phyloP scores from a whole-genome alignment of 2,888 invertebrate genomes.

The Busseola fusca region DNA sequence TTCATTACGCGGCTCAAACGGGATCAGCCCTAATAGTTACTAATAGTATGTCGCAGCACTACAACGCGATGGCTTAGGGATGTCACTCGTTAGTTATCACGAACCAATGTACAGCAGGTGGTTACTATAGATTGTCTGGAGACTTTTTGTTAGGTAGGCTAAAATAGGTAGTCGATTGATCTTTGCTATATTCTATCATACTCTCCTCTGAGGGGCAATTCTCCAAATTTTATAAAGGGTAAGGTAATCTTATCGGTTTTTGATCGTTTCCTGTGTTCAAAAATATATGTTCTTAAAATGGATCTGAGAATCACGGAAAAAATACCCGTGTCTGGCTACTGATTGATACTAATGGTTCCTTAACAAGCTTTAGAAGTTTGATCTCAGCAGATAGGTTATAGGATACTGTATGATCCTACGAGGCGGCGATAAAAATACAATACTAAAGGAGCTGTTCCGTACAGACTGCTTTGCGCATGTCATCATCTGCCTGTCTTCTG shows the following conservation, averaged over 20 bases:
- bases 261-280: not conserved
- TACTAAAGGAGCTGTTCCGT: not conserved
- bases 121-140: slow-evolving; percentile 28
- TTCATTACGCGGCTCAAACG: slow-evolving; percentile 77
- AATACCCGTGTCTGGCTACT: not conserved
- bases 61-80: slow-evolving; percentile 67
- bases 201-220: too few species aligned
- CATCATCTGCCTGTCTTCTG: too few species aligned
- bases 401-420: too few species aligned
- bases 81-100: slow-evolving; percentile 63
- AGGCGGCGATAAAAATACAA: not conserved
- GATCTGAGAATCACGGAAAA: not conserved
- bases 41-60: slow-evolving; percentile 77
- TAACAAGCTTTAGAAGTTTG: slow-evolving; percentile 38
- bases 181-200: slow-evolving; percentile 13
- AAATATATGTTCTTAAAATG: not conserved
- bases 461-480: not conserved
- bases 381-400: not conserved
- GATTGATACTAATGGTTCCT: slow-evolving; percentile 41
- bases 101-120: slow-evolving; percentile 58
- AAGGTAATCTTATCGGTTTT: not conserved
- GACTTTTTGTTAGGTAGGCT: slow-evolving; percentile 8
- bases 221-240: not conserved
- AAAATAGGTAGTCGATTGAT: slow-evolving; percentile 2
- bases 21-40: slow-evolving; percentile 83